These are phyloP conservation scores for Rugalucina vietnamica DNA, from an alignment of 2,888 invertebrate genomes.

Conservation along the genomic window DNA sequence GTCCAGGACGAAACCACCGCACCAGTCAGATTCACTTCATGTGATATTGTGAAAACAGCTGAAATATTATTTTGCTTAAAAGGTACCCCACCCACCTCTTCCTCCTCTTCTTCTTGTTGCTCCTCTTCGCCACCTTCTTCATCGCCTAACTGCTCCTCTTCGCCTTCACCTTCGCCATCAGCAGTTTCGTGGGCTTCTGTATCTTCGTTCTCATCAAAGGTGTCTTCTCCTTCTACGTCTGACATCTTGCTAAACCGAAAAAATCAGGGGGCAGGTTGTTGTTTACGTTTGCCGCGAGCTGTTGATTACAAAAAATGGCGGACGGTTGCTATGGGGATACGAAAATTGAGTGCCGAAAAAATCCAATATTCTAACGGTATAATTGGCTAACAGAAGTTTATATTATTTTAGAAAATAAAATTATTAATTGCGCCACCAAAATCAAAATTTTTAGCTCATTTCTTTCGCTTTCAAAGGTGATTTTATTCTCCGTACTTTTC, in stretches of 20 bases:
- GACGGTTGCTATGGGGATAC: slow-evolving; percentile 69
- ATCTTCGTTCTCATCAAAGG: slow-evolving; percentile 62
- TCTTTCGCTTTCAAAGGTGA: no score
- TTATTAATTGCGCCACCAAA: no score
- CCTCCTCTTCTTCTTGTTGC: slow-evolving; percentile 66
- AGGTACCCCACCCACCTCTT: slow-evolving; percentile 66
- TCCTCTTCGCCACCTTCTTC: slow-evolving; percentile 69
- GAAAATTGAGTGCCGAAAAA: not conserved
- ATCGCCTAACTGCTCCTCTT: slow-evolving; percentile 66
- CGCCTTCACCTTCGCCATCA: slow-evolving; percentile 62
- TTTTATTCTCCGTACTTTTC: slow-evolving; percentile 42
- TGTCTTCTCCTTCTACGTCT: slow-evolving; percentile 64
- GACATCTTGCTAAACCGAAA: slow-evolving; percentile 60
- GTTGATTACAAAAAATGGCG: slow-evolving; percentile 74
- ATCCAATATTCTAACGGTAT: not conserved
- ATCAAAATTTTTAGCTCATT: no score
- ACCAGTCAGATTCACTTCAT: no score
- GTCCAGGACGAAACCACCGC: no score
- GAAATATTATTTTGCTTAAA: no score
- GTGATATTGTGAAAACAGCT: no score
- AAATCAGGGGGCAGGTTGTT: not conserved
- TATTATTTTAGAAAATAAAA: no score
- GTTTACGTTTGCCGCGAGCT: slow-evolving; percentile 41
- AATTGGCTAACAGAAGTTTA: not conserved
- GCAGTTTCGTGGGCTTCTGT: slow-evolving; percentile 68